Percentiles rank a stretch among this genome's conserved stretches.
These are phyloP conservation scores for Cavia porcellus DNA, from an alignment of 2,113 vertebrate species.

Conservation along the genomic window DNA sequence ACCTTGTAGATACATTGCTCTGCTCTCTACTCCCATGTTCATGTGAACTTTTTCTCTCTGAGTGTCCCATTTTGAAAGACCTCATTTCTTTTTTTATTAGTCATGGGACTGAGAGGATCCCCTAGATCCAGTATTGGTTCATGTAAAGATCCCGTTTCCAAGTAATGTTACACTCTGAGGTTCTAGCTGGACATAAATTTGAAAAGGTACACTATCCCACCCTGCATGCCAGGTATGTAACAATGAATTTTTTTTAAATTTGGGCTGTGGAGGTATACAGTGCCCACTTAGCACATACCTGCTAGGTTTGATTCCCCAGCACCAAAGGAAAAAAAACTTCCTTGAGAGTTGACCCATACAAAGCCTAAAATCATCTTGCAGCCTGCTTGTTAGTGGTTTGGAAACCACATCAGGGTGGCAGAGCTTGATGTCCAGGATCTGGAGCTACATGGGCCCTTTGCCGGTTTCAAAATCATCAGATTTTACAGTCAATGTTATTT, in stretches of 20 bases:
- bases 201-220: background rate
- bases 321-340: background rate
- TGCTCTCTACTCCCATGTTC: background rate
- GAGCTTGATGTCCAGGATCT: background rate
- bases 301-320: background rate
- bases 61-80: background rate
- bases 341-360: background rate
- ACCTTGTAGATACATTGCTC: background rate
- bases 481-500: background rate
- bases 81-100: background rate
- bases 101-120: background rate
- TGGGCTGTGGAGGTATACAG: background rate
- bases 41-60: background rate
- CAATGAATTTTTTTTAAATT: background rate
- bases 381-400: background rate
- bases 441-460: background rate
- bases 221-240: background rate
- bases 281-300: too few relatives aligned
- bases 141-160: background rate
- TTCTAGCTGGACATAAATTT: background rate
- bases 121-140: slow-evolving; percentile 2
- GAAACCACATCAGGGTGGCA: background rate
- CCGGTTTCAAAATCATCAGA: slow-evolving; percentile 33
- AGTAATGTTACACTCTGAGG: background rate
- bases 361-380: background rate